Conservation (phyloP, 2,888 invertebrate genomes). For the Allacma fusca region DNA sequence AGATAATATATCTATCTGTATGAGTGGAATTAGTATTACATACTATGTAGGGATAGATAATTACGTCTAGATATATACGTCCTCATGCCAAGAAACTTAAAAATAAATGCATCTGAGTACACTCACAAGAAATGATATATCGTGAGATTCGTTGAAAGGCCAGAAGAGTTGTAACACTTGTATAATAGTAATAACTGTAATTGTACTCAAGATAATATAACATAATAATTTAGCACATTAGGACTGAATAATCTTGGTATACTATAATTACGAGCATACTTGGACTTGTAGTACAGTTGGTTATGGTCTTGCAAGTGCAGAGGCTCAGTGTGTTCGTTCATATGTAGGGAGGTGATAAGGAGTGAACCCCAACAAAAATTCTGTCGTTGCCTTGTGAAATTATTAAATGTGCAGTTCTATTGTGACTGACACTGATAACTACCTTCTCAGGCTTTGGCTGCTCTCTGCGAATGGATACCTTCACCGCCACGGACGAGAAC, state of each 20-base stretch:
- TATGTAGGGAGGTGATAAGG: not conserved
- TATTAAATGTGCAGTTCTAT: conserved; percentile 1
- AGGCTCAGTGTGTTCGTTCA: too few relatives aligned
- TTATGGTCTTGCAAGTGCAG: too few relatives aligned
- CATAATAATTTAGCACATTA: not conserved
- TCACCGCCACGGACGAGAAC: not conserved
- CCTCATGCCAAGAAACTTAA: too few relatives aligned
- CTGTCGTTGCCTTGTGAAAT: not conserved
- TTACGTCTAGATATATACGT: too few relatives aligned
- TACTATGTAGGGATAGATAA: too few relatives aligned
- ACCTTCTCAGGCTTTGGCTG: not conserved
- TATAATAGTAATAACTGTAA: not conserved
- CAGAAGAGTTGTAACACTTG: conserved; percentile 7
- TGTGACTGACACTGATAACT: not conserved
- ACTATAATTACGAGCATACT: not conserved
- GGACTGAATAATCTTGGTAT: not conserved
- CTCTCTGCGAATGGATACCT: not conserved
- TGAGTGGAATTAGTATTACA: too few relatives aligned
- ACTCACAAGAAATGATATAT: not conserved
- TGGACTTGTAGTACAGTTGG: too few relatives aligned
- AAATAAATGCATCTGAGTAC: too few relatives aligned
- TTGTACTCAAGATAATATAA: not conserved
- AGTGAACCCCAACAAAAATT: not conserved
- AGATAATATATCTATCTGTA: too few relatives aligned
- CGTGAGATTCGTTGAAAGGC: not conserved